A percentile compares a stretch with the other conserved stretches of the same genome.
phyloP scores from a whole-genome alignment of 2,797 vertebrate genomes.

The Sorex maritimensis region DNA sequence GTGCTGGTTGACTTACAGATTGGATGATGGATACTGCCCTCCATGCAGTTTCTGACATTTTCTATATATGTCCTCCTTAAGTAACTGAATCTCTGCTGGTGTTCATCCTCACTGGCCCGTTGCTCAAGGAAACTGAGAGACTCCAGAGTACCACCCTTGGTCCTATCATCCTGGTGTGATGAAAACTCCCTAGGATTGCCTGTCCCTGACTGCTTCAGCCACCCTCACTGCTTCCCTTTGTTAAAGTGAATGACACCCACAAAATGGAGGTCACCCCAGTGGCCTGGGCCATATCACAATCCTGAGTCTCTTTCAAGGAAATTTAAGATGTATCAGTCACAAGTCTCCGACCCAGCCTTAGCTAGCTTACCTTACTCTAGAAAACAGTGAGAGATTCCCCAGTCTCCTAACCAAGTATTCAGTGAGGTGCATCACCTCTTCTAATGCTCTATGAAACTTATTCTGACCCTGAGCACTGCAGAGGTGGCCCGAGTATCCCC shows the following conservation, averaged over 20 bases:
- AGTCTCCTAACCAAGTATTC: background rate
- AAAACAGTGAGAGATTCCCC: background rate
- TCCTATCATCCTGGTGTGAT: background rate
- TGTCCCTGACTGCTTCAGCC: background rate
- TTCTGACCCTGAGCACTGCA: background rate
- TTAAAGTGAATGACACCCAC: background rate
- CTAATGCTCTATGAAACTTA: background rate
- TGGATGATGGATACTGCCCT: background rate
- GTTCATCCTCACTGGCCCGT: background rate
- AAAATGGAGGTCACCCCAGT: background rate
- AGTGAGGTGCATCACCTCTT: background rate
- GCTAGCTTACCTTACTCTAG: background rate
- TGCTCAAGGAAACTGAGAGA: background rate
- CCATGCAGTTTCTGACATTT: background rate
- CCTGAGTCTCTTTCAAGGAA: background rate
- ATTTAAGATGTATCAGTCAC: background rate
- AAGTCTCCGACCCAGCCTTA: background rate
- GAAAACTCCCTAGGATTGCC: background rate
- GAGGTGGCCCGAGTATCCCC: too few species aligned
- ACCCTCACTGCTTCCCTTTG: background rate
- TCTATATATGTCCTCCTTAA: background rate
- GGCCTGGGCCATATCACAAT: background rate
- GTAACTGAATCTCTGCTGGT: background rate
- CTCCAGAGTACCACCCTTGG: too few species aligned
- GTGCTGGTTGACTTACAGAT: background rate